Conservation (phyloP, 2,113 vertebrate genomes). For the Ammodytes marinus region DNA sequence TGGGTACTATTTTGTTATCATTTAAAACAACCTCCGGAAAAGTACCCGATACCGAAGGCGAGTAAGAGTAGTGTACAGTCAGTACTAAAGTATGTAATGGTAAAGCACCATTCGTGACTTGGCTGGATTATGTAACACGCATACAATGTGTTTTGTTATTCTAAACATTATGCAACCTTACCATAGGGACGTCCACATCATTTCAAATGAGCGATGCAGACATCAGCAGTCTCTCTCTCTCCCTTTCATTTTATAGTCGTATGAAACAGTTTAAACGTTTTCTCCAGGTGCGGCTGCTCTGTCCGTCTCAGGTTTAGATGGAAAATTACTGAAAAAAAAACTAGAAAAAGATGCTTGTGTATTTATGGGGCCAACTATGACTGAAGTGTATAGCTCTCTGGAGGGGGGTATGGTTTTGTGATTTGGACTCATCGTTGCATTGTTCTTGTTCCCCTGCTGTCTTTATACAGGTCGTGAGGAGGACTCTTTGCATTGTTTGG, state of each 20-base stretch:
- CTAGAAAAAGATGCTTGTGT: conserved; percentile 41
- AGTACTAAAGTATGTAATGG: background rate
- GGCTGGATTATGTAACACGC: conserved; percentile 10
- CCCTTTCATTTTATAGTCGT: conserved; percentile 48
- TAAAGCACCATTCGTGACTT: background rate
- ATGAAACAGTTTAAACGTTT: conserved; percentile 61
- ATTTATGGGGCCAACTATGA: conserved; percentile 42
- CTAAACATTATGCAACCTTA: conserved; percentile 31
- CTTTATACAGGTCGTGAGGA: conserved; percentile 47
- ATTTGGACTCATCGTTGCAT: conserved; percentile 52
- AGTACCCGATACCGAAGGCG: too few relatives aligned
- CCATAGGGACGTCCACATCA: conserved; percentile 6
- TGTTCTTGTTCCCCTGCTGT: conserved; percentile 16
- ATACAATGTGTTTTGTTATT: conserved; percentile 18
- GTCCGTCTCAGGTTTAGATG: conserved; percentile 48
- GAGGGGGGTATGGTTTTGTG: conserved; percentile 62
- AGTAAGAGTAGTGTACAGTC: too few relatives aligned
- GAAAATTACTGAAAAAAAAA: conserved; percentile 56
- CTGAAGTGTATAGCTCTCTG: conserved; percentile 46
- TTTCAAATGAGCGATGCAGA: conserved; percentile 41
- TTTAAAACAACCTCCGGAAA: too few relatives aligned
- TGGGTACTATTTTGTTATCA: too few relatives aligned
- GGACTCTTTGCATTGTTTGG: conserved; percentile 30
- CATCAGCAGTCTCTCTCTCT: conserved; percentile 30
- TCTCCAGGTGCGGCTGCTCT: conserved; percentile 59